Evolutionary conservation across 2,113 vertebrate genomes (phyloP), one percentile per base, ranked within the genome.

Genomic region (Dasyornis broadbenti): DNA sequence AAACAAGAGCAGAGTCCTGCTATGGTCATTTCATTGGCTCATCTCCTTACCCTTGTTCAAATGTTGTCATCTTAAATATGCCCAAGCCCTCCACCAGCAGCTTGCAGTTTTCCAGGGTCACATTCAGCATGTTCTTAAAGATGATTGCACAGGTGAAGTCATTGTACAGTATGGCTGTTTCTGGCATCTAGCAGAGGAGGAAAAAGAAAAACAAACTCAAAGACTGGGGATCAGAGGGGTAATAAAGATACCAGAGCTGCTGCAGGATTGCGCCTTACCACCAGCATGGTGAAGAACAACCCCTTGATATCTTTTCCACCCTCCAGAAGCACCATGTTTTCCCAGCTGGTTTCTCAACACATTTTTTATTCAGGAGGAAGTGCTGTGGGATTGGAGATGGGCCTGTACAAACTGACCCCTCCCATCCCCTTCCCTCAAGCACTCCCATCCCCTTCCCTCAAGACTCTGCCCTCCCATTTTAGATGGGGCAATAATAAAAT

Each of bases 41-140:
- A 21, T 83, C 26, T 64, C 64, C 96, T 97, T 95, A 98, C 97
- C 97, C 97, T n/a, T 95, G 64, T 9, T 97, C 91, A 66, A 97
- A 95, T 1, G 40, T 89, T 40, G 97, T 44, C 89, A 94, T 47
- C 21, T 86, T 89, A 82, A 96, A 93, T 19, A 98, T 37, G 68
- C 96, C 97, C 82, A 98, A 82, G 81, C 98, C 97, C 65, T 98
- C 98, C 85, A 98, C 94, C 14, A 95, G 49, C 59, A 98, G 88
- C 76, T 95, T 96, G 95, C 96, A 97, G 13, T 97, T 93, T 16
- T 96, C 95, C 86, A 97, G 49, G 35, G 89, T 39, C 52, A 97
- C 15, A 2, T 95, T 89, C 77, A 97, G 86, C 33, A 90, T 91
- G 70, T 98, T 98, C 84, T 96, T 96, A 94, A 98, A 98, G 71